Conservation (phyloP, 2,797 vertebrate species). For the Furcifer pardalis region DNA sequence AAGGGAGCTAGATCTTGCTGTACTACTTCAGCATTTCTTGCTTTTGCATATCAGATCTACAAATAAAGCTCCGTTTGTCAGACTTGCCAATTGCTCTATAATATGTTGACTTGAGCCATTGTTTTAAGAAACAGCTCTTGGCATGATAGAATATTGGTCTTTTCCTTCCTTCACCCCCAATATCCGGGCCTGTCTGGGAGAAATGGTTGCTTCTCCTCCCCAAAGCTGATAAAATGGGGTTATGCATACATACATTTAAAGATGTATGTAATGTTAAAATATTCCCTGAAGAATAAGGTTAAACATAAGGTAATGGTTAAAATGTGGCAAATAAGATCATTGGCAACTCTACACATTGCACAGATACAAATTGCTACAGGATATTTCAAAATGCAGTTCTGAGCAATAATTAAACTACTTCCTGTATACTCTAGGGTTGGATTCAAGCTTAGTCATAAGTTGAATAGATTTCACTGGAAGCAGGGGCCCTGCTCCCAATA, state of each 20-base stretch:
- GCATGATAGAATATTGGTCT: conserved; percentile 23
- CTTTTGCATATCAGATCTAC: conserved; percentile 49
- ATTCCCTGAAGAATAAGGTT: background rate
- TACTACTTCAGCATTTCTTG: background rate
- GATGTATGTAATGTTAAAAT: background rate
- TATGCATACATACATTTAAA: background rate
- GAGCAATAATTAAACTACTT: background rate
- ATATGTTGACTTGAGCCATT: conserved; percentile 48
- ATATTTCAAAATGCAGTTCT: background rate
- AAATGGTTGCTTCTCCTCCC: background rate
- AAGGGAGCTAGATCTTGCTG: conserved; percentile 43
- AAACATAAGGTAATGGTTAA: background rate
- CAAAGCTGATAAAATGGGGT: background rate
- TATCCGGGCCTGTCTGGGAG: background rate
- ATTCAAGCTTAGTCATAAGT: background rate
- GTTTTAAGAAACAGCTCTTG: conserved; percentile 49
- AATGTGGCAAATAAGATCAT: background rate
- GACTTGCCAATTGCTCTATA: conserved; percentile 28
- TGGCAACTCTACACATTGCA: background rate
- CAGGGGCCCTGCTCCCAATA: background rate
- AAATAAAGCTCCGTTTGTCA: conserved; percentile 69
- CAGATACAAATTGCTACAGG: background rate
- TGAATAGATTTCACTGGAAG: background rate
- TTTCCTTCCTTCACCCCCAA: conserved; percentile 24
- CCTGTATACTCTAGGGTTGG: background rate